Percentiles rank a stretch among this genome's conserved stretches.
These are phyloP conservation scores for Heliornis fulica DNA, from an alignment of 2,113 vertebrate genomes.

Conservation along the genomic window DNA sequence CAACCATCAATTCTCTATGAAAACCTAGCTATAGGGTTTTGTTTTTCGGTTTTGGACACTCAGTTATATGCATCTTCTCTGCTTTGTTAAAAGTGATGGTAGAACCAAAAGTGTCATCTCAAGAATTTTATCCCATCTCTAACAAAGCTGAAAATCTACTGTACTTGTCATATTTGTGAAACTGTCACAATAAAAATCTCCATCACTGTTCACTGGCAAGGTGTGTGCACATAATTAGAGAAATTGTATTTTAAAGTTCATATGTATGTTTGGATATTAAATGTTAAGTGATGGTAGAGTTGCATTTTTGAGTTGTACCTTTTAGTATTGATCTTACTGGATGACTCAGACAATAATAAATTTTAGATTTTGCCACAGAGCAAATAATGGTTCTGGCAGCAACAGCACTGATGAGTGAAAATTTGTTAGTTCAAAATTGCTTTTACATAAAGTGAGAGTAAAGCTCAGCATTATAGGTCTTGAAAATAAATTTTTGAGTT, in stretches of 20 bases:
- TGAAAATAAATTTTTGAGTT: neutral
- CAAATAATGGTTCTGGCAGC: neutral
- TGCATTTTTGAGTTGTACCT: neutral
- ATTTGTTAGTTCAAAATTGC: neutral
- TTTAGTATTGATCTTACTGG: neutral
- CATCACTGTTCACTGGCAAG: neutral
- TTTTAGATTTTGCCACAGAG: neutral
- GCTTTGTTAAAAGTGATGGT: neutral
- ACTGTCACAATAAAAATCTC: neutral
- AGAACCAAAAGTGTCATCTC: neutral
- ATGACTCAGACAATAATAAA: neutral
- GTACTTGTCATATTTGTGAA: neutral
- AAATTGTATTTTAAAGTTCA: neutral
- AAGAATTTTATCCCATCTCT: neutral
- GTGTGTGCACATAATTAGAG: neutral
- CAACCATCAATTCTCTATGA: neutral
- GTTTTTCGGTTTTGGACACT: neutral
- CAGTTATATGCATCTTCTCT: fast-evolving
- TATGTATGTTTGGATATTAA: neutral
- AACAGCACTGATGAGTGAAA: neutral
- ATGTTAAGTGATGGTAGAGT: neutral
- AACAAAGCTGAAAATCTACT: neutral
- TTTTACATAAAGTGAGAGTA: neutral
- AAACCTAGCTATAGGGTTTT: neutral
- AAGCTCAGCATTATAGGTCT: neutral